Evolutionary conservation across 2,888 invertebrate genomes (phyloP).

Genomic region (Aleiodes leptofemur): DNA sequence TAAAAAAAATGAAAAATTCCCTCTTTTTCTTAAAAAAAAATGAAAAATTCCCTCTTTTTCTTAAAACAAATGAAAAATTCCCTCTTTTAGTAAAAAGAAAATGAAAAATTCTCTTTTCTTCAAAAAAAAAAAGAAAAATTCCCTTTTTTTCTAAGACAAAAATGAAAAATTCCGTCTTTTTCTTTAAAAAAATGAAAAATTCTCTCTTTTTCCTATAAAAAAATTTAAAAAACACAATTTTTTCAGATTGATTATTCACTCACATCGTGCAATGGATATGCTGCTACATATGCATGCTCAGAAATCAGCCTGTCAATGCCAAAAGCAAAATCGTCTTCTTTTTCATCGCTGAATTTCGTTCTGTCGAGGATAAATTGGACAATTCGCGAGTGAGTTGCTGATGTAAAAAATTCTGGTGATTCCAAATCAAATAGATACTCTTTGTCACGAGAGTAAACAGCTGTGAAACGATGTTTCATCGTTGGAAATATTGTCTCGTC

Average conservation of each 20-base stretch:
- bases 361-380: constrained; percentile 95
- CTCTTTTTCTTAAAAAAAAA: too few relatives aligned
- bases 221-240: too few relatives aligned
- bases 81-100: too few relatives aligned
- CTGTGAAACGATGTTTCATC: constrained; percentile 87
- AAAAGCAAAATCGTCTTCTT: constrained; percentile 85
- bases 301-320: constrained; percentile 87
- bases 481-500: constrained; percentile 86
- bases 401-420: constrained; percentile 89
- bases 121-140: too few relatives aligned
- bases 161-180: too few relatives aligned
- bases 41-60: too few relatives aligned
- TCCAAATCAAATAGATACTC: constrained; percentile 94
- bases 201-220: too few relatives aligned
- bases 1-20: too few relatives aligned
- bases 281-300: constrained; percentile 85
- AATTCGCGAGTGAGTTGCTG: constrained; percentile 90
- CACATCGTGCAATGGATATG: constrained; percentile 93
- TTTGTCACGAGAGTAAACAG: constrained; percentile 92
- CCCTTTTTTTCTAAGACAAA: too few relatives aligned
- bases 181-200: too few relatives aligned
- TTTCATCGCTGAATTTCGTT: constrained; percentile 84
- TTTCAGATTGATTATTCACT: constrained; percentile 65
- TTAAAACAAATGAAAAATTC: too few relatives aligned
- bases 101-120: too few relatives aligned